Evolutionary conservation across 2,888 invertebrate genomes (phyloP).

Genomic region (Lithosia quadra): DNA sequence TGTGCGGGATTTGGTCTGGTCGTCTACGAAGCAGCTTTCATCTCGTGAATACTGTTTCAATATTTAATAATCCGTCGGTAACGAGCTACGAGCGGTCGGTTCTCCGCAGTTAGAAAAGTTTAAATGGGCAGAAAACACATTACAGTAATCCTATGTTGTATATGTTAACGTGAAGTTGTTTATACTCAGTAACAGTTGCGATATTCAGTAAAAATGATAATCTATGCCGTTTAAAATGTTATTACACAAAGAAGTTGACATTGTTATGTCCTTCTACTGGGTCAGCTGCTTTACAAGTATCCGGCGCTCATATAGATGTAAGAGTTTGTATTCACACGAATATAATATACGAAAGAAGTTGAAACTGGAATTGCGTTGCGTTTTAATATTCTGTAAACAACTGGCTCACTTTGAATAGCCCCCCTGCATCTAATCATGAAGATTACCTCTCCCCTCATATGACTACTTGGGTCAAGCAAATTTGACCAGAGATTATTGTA

Average conservation of each 20-base stretch:
- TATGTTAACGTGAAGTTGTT: conserved; percentile 18
- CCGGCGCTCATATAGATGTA: background rate
- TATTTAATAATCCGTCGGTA: conserved; percentile 86
- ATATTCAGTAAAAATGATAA: background rate
- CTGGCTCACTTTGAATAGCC: background rate
- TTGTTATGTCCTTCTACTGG: background rate
- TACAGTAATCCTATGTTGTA: conserved; percentile 4
- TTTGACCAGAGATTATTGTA: conserved; percentile 80
- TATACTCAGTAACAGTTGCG: background rate
- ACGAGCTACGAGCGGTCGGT: conserved; percentile 71
- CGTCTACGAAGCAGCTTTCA: conserved; percentile 80
- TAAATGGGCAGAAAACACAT: conserved; percentile 75
- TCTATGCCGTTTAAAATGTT: background rate
- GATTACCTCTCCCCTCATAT: conserved; percentile 52
- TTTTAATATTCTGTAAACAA: background rate
- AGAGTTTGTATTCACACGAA: background rate
- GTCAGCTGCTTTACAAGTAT: background rate
- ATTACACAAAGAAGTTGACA: background rate
- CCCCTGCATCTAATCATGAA: conserved; percentile 51
- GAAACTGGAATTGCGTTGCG: background rate
- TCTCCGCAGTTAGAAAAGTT: conserved; percentile 79
- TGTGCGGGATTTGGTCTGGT: conserved; percentile 65
- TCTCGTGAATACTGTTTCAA: conserved; percentile 81
- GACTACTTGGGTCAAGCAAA: conserved; percentile 72
- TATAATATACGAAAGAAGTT: background rate